Conservation (phyloP, 1,140 invertebrate species). For the Drepana arcuata region DNA sequence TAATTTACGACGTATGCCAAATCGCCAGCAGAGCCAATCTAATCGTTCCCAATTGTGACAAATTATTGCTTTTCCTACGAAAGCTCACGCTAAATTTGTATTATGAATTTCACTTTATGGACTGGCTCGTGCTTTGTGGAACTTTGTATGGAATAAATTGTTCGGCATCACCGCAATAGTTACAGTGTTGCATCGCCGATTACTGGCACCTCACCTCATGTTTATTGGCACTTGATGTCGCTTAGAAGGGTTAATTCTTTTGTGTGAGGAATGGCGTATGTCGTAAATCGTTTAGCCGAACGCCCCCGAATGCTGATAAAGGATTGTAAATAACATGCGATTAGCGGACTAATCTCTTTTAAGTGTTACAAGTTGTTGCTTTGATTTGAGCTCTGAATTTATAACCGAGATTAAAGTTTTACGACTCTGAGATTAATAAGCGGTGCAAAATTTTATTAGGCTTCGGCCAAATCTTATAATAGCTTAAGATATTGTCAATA, state of each 20-base stretch:
- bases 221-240: constrained; percentile 66
- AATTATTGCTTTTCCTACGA: constrained; percentile 69
- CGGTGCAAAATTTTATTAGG: no score
- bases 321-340: constrained; percentile 57
- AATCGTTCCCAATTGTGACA: constrained; percentile 68
- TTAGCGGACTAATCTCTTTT: constrained; percentile 43
- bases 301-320: constrained; percentile 48
- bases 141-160: constrained; percentile 31
- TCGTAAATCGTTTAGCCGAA: constrained; percentile 48
- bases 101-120: constrained; percentile 58
- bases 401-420: constrained; percentile 29
- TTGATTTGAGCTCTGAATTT: constrained; percentile 36
- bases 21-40: constrained; percentile 63
- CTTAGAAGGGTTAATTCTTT: constrained; percentile 56
- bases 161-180: constrained; percentile 23
- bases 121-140: constrained; percentile 30
- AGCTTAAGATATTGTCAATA: no score
- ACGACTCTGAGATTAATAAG: no score
- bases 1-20: constrained; percentile 67
- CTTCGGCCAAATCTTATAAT: no score
- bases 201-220: constrained; percentile 49
- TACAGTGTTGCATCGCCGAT: constrained; percentile 60
- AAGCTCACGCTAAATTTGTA: constrained; percentile 56
- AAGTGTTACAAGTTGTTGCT: constrained; percentile 33
- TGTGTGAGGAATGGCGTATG: constrained; percentile 30